phyloP scores from a whole-genome alignment of 2,113 vertebrate genomes.

The Malurus alboscapulatus region DNA sequence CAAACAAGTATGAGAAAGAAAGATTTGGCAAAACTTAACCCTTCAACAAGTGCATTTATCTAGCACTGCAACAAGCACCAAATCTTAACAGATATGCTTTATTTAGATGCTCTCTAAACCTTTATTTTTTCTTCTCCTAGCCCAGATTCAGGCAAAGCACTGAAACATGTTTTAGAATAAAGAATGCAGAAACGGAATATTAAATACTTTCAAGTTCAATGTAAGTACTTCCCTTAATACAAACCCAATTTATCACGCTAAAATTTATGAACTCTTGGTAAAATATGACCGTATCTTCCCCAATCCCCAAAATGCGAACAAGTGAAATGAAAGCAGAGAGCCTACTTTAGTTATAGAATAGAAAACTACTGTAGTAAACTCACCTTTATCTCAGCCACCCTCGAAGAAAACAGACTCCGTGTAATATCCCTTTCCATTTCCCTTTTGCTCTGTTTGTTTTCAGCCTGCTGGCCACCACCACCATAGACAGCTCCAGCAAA shows the following conservation, averaged over 20 bases:
- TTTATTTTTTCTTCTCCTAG: not conserved
- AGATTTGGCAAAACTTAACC: not conserved
- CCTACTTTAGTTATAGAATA: not conserved
- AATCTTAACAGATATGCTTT: not conserved
- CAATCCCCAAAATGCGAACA: not conserved
- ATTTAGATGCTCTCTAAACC: not conserved
- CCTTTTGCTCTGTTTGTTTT: constrained; percentile 96
- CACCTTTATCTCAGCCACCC: constrained; percentile 98
- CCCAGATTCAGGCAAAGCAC: not conserved
- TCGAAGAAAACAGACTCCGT: constrained; percentile 94
- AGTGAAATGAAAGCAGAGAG: not conserved
- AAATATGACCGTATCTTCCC: not conserved
- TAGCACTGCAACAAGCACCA: not conserved
- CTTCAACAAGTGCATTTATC: not conserved
- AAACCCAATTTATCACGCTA: not conserved
- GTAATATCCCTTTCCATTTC: constrained; percentile 99
- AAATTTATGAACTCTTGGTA: not conserved
- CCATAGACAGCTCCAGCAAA: constrained; percentile 97
- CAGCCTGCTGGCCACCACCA: constrained; percentile 94
- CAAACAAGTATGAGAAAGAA: not conserved
- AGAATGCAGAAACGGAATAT: not conserved
- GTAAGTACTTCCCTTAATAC: not conserved
- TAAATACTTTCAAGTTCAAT: not conserved
- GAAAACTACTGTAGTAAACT: not conserved
- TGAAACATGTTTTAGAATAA: not conserved